Base-by-base conservation (phyloP, 2,113 vertebrate species). In the Erythrolamprus reginae region DNA sequence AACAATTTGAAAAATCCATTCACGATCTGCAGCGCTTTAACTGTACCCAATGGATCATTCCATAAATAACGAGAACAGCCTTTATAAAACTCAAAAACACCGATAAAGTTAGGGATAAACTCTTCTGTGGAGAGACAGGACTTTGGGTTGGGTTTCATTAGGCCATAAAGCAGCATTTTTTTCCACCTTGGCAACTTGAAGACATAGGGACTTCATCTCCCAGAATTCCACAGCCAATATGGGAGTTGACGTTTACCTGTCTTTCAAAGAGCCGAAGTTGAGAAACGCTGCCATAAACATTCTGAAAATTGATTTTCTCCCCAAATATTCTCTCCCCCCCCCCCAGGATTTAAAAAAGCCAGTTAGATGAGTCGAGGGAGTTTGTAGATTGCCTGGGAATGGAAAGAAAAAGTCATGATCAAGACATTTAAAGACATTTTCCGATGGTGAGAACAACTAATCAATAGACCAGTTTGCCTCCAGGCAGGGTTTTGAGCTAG, bases 121-220 rank as follows among this genome's bases (percentile, higher is more conserved):
- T 88, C 6, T 0, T 24, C 17, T 86, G 87, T 51, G 83, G 0
- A 0, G 90, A 86, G n/a, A 58, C 92, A 89, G 92, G 85, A 91
- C 92, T 94, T 93, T 90, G 3, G 3, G 86, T 26, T 77, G 17
- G 87, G 12, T 77, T 88, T 48, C 26, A 42, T 28, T 65, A 28
- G 70, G 33, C 19, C 70, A 77, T 77, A 77, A 93, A 92, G 28
- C 61, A 33, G 61, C 13, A 1, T 65, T 65, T 33, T 33, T 65
- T 13, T 33, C 61, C 15, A 33, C 28, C 28, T 65, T n/a, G 28
- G 13, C 13, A 13, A n/a, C 28, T 65, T 15, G 13, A n/a, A 33
- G 28, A 65, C 2, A 13, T n/a, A 13, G n/a, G 61, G 61, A 65
- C 61, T 33, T 65, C 61, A 65, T 33, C 28, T 65, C 61, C 28